Evolutionary conservation across 64 coral and sea anemone genomes (phyloP).

Genomic region (Stichodactyla mertensii): DNA sequence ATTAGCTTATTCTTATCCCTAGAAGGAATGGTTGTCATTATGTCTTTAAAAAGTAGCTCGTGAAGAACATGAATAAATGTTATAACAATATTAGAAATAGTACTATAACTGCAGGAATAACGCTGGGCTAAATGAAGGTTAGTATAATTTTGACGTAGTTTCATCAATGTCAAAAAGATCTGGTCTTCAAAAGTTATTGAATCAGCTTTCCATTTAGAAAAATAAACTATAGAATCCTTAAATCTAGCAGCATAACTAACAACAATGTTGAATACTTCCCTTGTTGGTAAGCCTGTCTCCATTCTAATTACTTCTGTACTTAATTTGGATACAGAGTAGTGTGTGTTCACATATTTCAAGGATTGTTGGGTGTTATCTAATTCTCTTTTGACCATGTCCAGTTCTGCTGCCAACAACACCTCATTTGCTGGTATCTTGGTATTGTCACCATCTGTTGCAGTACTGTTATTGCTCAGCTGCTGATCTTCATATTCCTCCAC

Average conservation of each 20-base stretch:
- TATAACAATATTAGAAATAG: conserved; percentile 48
- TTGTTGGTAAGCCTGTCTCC: conserved; percentile 28
- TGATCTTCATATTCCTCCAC: not conserved
- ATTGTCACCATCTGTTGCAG: not conserved
- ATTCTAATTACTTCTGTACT: not conserved
- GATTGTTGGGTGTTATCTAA: not conserved
- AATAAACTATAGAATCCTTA: conserved; percentile 19
- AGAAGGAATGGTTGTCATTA: conserved; percentile 16
- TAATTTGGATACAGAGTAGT: conserved; percentile 6
- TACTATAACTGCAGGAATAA: conserved; percentile 29
- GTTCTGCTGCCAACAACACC: not conserved
- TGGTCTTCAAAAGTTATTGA: conserved; percentile 40
- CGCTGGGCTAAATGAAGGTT: conserved; percentile 38
- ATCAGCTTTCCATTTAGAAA: conserved; percentile 24
- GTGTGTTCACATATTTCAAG: not conserved
- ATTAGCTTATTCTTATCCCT: conserved; percentile 21
- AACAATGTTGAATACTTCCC: conserved; percentile 25
- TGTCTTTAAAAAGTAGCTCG: conserved; percentile 23
- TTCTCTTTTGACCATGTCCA: conserved; percentile 6
- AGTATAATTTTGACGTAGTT: conserved; percentile 47
- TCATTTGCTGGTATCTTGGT: not conserved
- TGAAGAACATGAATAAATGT: conserved; percentile 45
- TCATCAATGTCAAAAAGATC: conserved; percentile 47
- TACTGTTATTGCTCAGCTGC: not conserved
- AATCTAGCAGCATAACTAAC: not conserved